Percentiles rank a stretch among this genome's conserved stretches.
Conservation (phyloP, 2,113 vertebrate species). For the Apteryx owenii region DNA sequence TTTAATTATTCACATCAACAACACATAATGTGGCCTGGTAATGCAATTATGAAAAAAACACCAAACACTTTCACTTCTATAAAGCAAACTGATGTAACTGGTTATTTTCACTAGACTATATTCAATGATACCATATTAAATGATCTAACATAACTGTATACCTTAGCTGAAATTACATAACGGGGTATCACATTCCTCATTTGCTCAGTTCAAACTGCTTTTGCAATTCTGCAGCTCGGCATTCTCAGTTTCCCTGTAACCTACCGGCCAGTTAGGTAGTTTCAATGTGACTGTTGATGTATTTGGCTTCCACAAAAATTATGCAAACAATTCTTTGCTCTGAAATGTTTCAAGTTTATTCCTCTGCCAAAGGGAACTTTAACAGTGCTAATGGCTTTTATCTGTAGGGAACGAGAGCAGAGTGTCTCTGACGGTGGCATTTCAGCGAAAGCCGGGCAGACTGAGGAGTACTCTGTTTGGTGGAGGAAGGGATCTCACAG, state of each 20-base stretch:
- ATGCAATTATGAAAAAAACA: not conserved
- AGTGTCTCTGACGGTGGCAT: not conserved
- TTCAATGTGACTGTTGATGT: not conserved
- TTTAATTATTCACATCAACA: not conserved
- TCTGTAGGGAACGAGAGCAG: not conserved
- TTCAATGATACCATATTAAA: not conserved
- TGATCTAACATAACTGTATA: not conserved
- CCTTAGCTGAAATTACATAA: not conserved
- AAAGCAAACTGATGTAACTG: not conserved
- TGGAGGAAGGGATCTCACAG: not conserved
- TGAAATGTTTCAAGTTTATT: not conserved
- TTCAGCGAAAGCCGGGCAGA: not conserved
- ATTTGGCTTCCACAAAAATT: constrained; percentile 27
- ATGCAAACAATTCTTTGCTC: constrained; percentile 1
- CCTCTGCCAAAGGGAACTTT: not conserved
- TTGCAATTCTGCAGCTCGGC: not conserved
- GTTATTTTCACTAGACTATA: not conserved
- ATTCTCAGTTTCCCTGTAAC: not conserved
- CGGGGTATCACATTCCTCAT: not conserved
- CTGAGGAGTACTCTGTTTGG: not conserved
- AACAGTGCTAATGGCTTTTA: not conserved
- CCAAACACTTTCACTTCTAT: not conserved
- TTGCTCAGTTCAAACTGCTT: not conserved
- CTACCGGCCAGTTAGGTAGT: not conserved
- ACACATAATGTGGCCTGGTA: not conserved